A percentile compares a stretch with the other conserved stretches of the same genome.
Conservation (phyloP, 2,888 invertebrate genomes). For the Orthosia gracilis region DNA sequence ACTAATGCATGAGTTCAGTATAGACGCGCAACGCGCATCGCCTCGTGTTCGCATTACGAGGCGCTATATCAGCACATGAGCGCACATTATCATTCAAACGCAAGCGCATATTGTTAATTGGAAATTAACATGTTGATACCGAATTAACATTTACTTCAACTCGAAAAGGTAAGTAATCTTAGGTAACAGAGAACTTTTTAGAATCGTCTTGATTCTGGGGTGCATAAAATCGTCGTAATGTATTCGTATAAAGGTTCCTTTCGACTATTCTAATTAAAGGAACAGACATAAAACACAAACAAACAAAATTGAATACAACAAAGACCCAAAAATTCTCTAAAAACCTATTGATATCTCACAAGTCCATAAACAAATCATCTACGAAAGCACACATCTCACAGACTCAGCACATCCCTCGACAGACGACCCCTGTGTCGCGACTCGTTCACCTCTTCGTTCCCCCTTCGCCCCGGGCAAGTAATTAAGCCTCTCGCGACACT, state of each 20-base stretch:
- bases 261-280: not conserved
- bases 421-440: conserved; percentile 20
- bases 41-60: not conserved
- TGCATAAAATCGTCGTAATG: not conserved
- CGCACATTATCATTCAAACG: conserved; percentile 13
- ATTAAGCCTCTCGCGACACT: conserved; percentile 82
- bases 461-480: conserved; percentile 63
- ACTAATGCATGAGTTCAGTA: conserved; percentile 41
- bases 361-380: conserved; percentile 41
- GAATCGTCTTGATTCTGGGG: not conserved
- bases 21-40: not conserved
- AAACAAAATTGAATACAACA: no score
- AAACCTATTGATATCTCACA: conserved; percentile 20
- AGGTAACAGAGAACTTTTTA: not conserved
- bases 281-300: no score
- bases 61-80: not conserved
- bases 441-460: not conserved
- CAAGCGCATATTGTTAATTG: no score
- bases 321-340: no score
- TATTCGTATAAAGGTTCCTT: not conserved
- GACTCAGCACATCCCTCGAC: conserved; percentile 43
- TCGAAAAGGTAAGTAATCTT: not conserved
- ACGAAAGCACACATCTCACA: conserved; percentile 27
- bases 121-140: not conserved
- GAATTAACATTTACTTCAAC: not conserved